A percentile compares a stretch with the other conserved stretches of the same genome.
Evolutionary conservation across 2,888 invertebrate species (phyloP).

Genomic region (Mythimna lalbum): DNA sequence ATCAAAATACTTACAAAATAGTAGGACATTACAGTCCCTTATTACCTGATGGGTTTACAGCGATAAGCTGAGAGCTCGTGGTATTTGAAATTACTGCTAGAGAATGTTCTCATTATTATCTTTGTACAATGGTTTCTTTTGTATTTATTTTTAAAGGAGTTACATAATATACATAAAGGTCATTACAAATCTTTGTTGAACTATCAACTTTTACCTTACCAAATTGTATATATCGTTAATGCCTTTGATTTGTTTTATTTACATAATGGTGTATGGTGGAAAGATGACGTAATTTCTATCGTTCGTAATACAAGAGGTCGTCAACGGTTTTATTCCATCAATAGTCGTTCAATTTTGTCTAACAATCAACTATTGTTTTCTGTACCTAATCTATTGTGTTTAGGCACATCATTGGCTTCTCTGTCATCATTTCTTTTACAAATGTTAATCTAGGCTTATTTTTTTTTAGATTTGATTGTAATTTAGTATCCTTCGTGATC

Average conservation of each 20-base stretch:
- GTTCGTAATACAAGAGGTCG: slow-evolving; percentile 2
- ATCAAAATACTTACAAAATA: slow-evolving; percentile 49
- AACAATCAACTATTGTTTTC: slow-evolving; percentile 47
- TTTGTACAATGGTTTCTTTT: slow-evolving; percentile 55
- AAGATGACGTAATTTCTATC: slow-evolving; percentile 17
- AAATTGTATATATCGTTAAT: slow-evolving; percentile 41
- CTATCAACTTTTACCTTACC: slow-evolving; percentile 46
- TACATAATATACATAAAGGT: slow-evolving; percentile 54
- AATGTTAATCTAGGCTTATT: neutral
- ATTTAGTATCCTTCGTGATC: slow-evolving; percentile 6
- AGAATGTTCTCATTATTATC: slow-evolving; percentile 64
- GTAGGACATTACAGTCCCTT: slow-evolving; percentile 51
- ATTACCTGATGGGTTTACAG: slow-evolving; percentile 53
- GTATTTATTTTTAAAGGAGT: slow-evolving; percentile 46
- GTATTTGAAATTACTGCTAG: slow-evolving; percentile 54
- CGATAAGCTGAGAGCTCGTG: slow-evolving; percentile 56
- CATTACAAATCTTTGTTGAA: slow-evolving; percentile 43
- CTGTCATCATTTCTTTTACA: slow-evolving; percentile 1
- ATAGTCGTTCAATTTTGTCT: slow-evolving; percentile 14
- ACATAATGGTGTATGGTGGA: slow-evolving; percentile 12
- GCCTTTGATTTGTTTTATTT: slow-evolving; percentile 21
- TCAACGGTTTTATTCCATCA: slow-evolving; percentile 8
- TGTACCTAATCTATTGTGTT: slow-evolving; percentile 19
- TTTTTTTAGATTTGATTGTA: neutral
- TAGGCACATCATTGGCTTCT: neutral